phyloP scores from a whole-genome alignment of 2,113 vertebrate species.

The Bos javanicus region DNA sequence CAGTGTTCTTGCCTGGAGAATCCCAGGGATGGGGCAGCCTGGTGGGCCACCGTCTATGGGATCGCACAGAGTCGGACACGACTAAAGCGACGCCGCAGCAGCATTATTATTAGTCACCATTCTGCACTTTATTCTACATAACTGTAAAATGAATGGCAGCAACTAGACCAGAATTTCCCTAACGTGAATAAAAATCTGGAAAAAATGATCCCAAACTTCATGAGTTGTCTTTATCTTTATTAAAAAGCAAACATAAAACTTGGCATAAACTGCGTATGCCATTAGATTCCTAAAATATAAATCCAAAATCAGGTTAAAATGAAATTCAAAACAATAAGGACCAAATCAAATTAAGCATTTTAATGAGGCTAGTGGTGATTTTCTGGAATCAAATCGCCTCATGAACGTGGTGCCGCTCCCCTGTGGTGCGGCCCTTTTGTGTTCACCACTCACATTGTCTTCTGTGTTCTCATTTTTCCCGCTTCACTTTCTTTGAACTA shows the following conservation, averaged over 20 bases:
- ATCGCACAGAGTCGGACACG: too few species aligned
- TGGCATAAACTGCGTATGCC: background rate
- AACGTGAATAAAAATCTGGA: background rate
- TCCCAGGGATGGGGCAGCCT: too few species aligned
- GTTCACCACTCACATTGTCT: too few species aligned
- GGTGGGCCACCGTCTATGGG: too few species aligned
- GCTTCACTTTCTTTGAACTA: background rate
- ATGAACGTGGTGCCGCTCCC: background rate
- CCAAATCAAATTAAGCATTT: background rate
- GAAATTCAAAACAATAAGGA: background rate
- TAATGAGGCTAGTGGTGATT: background rate
- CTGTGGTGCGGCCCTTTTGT: accelerated
- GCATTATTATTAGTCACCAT: background rate
- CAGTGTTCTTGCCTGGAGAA: too few species aligned
- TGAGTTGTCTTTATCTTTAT: background rate
- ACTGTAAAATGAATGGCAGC: background rate
- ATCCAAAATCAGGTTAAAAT: background rate
- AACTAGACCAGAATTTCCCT: background rate
- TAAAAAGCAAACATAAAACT: background rate
- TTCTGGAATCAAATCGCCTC: background rate
- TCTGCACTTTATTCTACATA: background rate
- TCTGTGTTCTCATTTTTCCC: background rate
- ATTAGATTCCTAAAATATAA: background rate
- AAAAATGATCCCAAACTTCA: background rate
- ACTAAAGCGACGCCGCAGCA: too few species aligned